phyloP scores from a whole-genome alignment of 2,888 invertebrate genomes.

The Osmoderma eremita region DNA sequence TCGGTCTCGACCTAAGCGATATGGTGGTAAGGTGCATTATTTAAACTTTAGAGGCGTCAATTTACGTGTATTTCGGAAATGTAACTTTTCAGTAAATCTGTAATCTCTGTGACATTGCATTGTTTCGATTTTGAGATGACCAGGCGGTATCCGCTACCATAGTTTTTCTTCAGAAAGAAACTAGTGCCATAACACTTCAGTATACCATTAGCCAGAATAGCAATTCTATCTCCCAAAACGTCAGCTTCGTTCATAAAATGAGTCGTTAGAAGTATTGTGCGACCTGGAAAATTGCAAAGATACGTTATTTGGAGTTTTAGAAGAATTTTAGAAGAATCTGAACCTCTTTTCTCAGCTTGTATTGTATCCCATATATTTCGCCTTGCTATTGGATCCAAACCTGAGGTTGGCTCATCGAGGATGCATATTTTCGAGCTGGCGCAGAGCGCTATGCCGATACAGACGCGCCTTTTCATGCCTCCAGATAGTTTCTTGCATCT shows the following conservation, averaged over 20 bases:
- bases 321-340: too few species aligned
- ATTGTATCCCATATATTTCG: constrained; percentile 82
- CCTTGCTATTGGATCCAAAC: constrained; percentile 83
- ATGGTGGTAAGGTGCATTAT: constrained; percentile 37
- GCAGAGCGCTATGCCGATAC: constrained; percentile 76
- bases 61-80: constrained; percentile 70
- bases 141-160: constrained; percentile 82
- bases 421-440: constrained; percentile 75
- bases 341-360: constrained; percentile 70
- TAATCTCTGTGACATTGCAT: constrained; percentile 66
- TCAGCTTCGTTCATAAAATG: constrained; percentile 92
- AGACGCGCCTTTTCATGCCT: constrained; percentile 77
- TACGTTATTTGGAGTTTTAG: constrained; percentile 33
- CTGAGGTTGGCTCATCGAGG: constrained; percentile 78
- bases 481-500: constrained; percentile 71
- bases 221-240: constrained; percentile 82
- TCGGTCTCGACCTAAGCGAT: constrained; percentile 73
- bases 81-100: constrained; percentile 69
- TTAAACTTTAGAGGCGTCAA: too few species aligned
- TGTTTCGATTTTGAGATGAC: constrained; percentile 68
- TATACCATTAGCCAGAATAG: constrained; percentile 81
- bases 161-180: constrained; percentile 79
- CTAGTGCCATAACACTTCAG: constrained; percentile 81
- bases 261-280: constrained; percentile 82
- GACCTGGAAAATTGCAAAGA: constrained; percentile 60